Conservation (phyloP, 2,113 vertebrate species). For the Corythornis vintsioides region DNA sequence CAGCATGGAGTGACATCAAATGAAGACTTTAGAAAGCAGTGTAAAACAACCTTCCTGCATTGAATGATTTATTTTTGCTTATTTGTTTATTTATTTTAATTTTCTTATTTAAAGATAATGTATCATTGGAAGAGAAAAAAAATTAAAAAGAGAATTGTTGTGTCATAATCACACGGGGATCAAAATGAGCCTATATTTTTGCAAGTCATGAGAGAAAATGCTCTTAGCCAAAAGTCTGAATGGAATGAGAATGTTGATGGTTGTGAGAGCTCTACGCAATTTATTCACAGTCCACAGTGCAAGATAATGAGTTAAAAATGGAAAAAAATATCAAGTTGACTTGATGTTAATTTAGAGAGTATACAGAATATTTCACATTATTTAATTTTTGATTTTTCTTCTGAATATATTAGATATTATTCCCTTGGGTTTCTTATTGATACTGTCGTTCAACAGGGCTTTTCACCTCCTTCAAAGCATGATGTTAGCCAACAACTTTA, state of each 20-base stretch:
- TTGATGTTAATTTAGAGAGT: not conserved
- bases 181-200: not conserved
- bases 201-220: not conserved
- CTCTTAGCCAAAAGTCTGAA: not conserved
- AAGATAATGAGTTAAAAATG: not conserved
- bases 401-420: not conserved
- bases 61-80: not conserved
- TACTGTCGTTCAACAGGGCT: not conserved
- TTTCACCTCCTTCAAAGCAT: slow-evolving; percentile 9
- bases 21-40: not conserved
- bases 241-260: not conserved
- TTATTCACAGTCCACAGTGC: not conserved
- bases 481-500: not conserved
- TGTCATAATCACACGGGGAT: not conserved
- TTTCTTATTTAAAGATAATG: not conserved
- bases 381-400: not conserved
- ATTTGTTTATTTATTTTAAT: not conserved
- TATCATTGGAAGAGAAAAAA: not conserved
- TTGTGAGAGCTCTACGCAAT: not conserved
- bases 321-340: not conserved
- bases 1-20: not conserved
- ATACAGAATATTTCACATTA: not conserved
- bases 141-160: not conserved
- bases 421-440: not conserved
- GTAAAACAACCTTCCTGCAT: not conserved